Evolutionary conservation across 2,113 vertebrate species (phyloP).

Genomic region (Cynocephalus volans): DNA sequence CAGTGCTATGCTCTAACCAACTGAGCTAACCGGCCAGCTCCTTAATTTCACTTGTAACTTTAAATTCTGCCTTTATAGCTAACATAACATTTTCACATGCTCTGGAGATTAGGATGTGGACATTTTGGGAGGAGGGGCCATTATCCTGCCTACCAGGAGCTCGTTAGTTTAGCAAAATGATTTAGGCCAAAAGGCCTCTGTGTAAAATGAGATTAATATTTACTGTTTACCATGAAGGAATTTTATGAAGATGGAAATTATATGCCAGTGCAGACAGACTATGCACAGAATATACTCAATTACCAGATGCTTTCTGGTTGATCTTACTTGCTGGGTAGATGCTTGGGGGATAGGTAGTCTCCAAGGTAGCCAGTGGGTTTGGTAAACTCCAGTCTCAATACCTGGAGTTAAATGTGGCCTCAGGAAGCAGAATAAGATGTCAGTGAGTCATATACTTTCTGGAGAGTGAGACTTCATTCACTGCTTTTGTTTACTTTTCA

Average conservation of each 20-base stretch:
- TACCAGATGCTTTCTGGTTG: conserved; percentile 21
- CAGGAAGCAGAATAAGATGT: too few relatives aligned
- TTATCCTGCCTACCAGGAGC: background rate
- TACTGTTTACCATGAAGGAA: conserved; percentile 18
- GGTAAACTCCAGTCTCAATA: background rate
- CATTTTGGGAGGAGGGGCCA: background rate
- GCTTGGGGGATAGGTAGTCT: background rate
- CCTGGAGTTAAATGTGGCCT: background rate
- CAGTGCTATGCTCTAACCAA: too few relatives aligned
- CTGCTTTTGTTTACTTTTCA: too few relatives aligned
- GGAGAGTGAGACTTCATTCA: too few relatives aligned
- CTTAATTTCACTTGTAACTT: background rate
- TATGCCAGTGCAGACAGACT: background rate
- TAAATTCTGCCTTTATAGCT: background rate
- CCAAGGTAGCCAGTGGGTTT: background rate
- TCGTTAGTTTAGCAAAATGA: background rate
- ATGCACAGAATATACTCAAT: background rate
- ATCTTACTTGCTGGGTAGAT: background rate
- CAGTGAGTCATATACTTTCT: too few relatives aligned
- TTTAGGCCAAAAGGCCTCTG: background rate
- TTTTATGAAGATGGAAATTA: conserved; percentile 37
- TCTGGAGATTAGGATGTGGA: background rate
- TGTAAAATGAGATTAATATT: conserved; percentile 52
- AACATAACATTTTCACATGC: background rate
- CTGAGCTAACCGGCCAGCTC: too few relatives aligned